phyloP scores from a whole-genome alignment of 2,113 vertebrate species.

The Sarotherodon lohbergeri region DNA sequence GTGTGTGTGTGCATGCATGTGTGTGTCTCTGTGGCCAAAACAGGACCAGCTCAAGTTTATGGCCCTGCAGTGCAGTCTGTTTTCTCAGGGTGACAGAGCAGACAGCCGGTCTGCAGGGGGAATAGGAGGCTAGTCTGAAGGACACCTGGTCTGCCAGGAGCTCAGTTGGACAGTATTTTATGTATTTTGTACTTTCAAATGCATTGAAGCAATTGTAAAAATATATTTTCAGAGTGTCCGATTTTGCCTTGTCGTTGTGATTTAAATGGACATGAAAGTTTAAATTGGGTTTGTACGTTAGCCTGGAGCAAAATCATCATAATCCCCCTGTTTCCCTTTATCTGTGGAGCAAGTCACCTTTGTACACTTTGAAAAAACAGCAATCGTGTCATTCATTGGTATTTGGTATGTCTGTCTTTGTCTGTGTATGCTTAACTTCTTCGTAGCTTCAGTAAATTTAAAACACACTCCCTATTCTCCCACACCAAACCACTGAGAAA shows the following conservation, averaged over 20 bases:
- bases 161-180: not conserved
- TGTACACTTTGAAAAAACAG: not conserved
- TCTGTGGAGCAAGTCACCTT: not conserved
- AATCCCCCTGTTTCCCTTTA: not conserved
- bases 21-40: not conserved
- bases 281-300: not conserved
- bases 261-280: not conserved
- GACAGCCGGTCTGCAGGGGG: constrained; percentile 11
- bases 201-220: not conserved
- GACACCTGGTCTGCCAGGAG: not conserved
- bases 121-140: not conserved
- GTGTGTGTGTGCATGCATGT: not conserved
- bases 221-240: not conserved
- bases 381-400: not conserved
- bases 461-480: not conserved
- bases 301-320: not conserved
- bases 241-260: not conserved
- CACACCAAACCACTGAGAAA: not conserved
- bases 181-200: not conserved
- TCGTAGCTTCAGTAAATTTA: not conserved
- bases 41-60: not conserved
- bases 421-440: not conserved
- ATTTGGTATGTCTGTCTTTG: not conserved
- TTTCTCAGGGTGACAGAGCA: constrained; percentile 17
- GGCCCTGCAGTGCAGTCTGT: not conserved